These are phyloP conservation scores for Fregata magnificens DNA, from an alignment of 2,113 vertebrate genomes.

Conservation along the genomic window DNA sequence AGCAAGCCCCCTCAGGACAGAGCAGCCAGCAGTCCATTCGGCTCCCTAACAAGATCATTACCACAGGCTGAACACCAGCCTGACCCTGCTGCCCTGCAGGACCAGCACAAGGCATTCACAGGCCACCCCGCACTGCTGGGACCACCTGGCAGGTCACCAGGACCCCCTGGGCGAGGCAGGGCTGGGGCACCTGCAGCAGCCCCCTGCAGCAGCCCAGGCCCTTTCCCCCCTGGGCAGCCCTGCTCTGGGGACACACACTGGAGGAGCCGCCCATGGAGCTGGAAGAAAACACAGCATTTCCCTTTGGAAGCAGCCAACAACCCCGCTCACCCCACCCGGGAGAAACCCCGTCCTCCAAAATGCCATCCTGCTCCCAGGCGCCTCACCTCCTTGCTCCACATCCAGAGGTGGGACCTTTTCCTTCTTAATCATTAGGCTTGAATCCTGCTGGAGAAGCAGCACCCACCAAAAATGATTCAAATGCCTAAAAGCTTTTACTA, in stretches of 20 bases:
- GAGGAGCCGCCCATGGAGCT: background rate
- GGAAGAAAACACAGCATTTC: rapidly evolving
- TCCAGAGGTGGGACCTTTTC: too few species aligned
- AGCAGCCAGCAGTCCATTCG: slow-evolving; percentile 79
- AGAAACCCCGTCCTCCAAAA: background rate
- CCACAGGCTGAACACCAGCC: slow-evolving; percentile 90
- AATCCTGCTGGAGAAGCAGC: background rate
- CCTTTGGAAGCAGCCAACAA: background rate
- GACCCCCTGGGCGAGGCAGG: background rate
- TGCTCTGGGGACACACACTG: background rate
- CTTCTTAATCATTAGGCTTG: rapidly evolving
- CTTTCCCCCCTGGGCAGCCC: background rate
- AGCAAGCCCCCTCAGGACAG: background rate
- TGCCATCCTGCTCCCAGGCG: background rate
- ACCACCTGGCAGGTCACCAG: slow-evolving; percentile 76
- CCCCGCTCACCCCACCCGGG: rapidly evolving
- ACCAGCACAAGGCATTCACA: slow-evolving; percentile 74
- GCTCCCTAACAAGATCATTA: slow-evolving; percentile 89
- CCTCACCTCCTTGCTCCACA: background rate
- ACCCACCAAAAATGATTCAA: background rate
- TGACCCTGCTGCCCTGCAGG: slow-evolving; percentile 82
- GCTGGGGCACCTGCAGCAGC: background rate
- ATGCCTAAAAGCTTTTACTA: background rate
- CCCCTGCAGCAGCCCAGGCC: too few species aligned
- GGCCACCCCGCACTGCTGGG: background rate